A percentile compares a stretch with the other conserved stretches of the same genome.
These are phyloP conservation scores for Diglossa brunneiventris DNA, from an alignment of 2,113 vertebrate genomes.

Conservation along the genomic window DNA sequence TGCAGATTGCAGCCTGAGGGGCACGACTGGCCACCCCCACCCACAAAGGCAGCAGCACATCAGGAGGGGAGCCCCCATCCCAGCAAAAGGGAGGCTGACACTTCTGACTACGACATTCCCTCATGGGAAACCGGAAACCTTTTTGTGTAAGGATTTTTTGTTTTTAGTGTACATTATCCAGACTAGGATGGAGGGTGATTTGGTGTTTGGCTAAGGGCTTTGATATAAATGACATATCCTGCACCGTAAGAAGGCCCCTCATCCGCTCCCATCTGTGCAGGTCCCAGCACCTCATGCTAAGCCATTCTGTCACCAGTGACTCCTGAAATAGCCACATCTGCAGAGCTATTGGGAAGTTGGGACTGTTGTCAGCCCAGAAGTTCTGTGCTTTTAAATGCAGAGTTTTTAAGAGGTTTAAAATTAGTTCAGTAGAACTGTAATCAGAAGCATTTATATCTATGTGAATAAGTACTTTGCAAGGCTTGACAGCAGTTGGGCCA, in stretches of 20 bases:
- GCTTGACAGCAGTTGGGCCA: background rate
- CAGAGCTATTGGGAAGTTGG: background rate
- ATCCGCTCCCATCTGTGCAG: background rate
- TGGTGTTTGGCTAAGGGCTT: background rate
- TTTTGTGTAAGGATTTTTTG: background rate
- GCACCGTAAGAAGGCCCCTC: background rate
- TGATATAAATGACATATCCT: background rate
- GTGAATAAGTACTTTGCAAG: background rate
- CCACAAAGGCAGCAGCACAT: background rate
- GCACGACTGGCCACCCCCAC: rapidly evolving
- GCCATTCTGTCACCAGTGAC: background rate
- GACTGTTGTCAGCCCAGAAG: background rate
- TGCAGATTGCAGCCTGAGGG: background rate
- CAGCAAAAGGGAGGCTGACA: rapidly evolving
- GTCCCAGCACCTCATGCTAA: background rate
- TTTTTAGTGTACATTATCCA: background rate
- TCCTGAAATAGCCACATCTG: background rate
- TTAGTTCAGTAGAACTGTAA: background rate
- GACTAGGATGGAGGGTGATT: background rate
- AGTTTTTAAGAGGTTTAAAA: slow-evolving; percentile 21
- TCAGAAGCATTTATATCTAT: background rate
- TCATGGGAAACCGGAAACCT: background rate
- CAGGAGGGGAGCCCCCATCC: background rate
- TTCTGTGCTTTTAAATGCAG: background rate
- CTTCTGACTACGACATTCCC: background rate